Evolutionary conservation across 2,797 vertebrate species (phyloP).

Genomic region (Thamnophis elegans): DNA sequence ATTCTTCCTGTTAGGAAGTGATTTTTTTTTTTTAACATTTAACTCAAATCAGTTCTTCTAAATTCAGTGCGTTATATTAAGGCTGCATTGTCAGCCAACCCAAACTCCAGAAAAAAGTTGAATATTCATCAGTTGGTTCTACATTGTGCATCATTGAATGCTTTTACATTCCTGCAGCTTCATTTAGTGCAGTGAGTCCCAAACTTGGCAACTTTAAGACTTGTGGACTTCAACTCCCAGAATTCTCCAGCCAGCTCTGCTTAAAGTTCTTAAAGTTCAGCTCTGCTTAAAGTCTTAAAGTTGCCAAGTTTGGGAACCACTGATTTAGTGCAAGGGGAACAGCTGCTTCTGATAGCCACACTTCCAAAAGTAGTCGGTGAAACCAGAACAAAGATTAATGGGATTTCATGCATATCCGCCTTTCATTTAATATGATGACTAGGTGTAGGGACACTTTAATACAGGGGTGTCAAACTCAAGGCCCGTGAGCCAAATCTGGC

Average conservation of each 20-base stretch:
- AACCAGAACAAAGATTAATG: neutral
- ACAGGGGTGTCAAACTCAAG: too few relatives aligned
- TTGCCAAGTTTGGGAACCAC: too few relatives aligned
- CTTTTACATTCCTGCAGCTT: neutral
- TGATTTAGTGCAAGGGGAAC: neutral
- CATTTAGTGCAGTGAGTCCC: neutral
- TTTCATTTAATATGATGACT: neutral
- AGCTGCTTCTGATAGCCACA: neutral
- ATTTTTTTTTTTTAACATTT: neutral
- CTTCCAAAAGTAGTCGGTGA: neutral
- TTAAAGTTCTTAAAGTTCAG: too few relatives aligned
- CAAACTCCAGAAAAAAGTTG: neutral
- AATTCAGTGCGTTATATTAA: neutral
- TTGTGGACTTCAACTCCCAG: too few relatives aligned
- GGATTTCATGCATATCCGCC: neutral
- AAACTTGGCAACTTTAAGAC: too few relatives aligned
- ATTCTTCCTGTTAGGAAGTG: neutral
- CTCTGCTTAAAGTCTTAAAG: too few relatives aligned
- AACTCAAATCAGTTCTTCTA: neutral
- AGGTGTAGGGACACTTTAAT: neutral
- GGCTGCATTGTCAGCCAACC: neutral
- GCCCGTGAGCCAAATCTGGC: too few relatives aligned
- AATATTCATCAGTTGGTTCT: neutral
- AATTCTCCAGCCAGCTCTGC: too few relatives aligned
- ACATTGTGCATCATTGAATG: neutral